Percentiles rank a stretch among this genome's conserved stretches.
Conservation (phyloP, 1,140 invertebrate genomes). For the Cylas formicarius region DNA sequence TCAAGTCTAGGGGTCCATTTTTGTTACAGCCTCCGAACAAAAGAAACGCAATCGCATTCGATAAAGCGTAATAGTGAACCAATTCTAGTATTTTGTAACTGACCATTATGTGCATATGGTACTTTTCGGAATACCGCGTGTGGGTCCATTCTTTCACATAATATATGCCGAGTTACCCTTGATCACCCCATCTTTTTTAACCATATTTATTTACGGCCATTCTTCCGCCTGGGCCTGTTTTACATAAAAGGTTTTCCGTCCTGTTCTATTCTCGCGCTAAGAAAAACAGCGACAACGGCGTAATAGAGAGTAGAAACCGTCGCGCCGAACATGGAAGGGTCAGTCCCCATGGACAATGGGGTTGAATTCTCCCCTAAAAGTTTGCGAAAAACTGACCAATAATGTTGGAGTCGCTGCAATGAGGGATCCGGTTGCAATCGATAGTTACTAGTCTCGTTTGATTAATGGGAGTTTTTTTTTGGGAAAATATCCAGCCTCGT, state of each 20-base stretch:
- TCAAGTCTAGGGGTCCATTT: too few relatives aligned
- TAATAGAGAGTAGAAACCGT: slow-evolving; percentile 4
- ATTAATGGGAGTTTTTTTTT: slow-evolving; percentile 20
- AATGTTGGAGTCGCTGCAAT: slow-evolving; percentile 16
- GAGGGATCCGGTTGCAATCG: slow-evolving; percentile 24
- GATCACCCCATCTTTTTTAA: slow-evolving; percentile 17
- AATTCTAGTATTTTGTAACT: slow-evolving; percentile 26
- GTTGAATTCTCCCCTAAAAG: slow-evolving; percentile 22
- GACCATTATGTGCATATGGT: slow-evolving; percentile 32
- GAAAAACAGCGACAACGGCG: slow-evolving; percentile 1
- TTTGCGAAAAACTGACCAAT: slow-evolving; percentile 23
- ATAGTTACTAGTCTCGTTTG: slow-evolving; percentile 16
- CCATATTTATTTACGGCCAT: slow-evolving; percentile 9
- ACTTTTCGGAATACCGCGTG: slow-evolving; percentile 22
- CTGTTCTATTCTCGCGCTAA: not conserved
- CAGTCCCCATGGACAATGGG: slow-evolving; percentile 29
- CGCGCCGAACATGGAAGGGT: slow-evolving; percentile 26
- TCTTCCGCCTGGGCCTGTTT: slow-evolving; percentile 1
- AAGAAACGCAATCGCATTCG: too few relatives aligned
- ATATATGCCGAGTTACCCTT: slow-evolving; percentile 11
- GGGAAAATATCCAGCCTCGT: slow-evolving; percentile 13
- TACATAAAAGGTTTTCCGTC: slow-evolving; percentile 9
- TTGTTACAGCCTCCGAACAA: too few relatives aligned
- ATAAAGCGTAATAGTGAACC: too few relatives aligned
- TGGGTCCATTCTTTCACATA: slow-evolving; percentile 26